Evolutionary conservation across 1,140 invertebrate genomes (phyloP).

Genomic region (Saccostrea echinata): DNA sequence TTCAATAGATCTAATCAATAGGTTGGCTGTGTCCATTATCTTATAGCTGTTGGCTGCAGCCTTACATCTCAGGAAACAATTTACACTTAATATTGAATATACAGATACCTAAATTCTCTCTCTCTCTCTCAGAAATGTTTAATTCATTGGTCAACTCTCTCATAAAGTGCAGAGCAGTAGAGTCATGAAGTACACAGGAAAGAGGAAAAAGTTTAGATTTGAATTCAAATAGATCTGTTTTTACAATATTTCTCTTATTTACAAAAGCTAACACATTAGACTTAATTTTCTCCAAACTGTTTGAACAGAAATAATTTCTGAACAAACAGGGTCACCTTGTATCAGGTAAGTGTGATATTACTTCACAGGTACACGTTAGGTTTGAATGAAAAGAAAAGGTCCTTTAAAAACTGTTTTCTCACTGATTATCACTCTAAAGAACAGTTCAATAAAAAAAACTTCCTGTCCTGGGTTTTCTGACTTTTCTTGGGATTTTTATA

Average conservation of each 20-base stretch:
- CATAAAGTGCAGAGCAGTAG: neutral
- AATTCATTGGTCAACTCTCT: neutral
- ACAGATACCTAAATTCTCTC: neutral
- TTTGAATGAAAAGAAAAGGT: slow-evolving; percentile 16
- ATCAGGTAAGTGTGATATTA: neutral
- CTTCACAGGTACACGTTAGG: neutral
- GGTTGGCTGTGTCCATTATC: neutral
- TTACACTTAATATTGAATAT: neutral
- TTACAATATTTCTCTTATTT: neutral
- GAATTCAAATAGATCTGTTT: neutral
- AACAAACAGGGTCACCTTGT: neutral
- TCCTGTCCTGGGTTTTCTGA: slow-evolving; percentile 4
- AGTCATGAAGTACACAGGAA: neutral
- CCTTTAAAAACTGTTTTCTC: slow-evolving; percentile 12
- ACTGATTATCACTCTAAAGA: neutral
- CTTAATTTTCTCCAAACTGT: neutral
- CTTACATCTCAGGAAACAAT: neutral
- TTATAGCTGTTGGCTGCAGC: neutral
- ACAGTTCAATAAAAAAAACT: neutral
- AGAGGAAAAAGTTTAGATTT: neutral
- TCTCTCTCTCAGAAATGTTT: slow-evolving; percentile 2
- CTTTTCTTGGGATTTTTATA: neutral
- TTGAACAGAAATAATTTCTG: slow-evolving; percentile 12
- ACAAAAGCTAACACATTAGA: neutral
- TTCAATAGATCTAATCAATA: slow-evolving; percentile 15